Conservation (phyloP, 2,888 invertebrate species). For the Ypsolopha sequella region DNA sequence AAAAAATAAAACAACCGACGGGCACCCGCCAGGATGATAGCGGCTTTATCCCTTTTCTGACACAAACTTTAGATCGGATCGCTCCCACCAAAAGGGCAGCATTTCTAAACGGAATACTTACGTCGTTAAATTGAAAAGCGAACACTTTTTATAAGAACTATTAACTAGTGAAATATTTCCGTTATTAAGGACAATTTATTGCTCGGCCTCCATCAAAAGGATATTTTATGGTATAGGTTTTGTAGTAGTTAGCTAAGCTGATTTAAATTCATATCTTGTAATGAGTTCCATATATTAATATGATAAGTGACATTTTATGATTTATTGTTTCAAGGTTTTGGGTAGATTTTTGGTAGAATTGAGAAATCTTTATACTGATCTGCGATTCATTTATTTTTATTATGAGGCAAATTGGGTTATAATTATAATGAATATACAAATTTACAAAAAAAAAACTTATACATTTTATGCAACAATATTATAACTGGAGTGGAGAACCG, state of each 20-base stretch:
- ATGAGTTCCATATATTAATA: constrained; percentile 20
- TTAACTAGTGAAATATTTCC: constrained; percentile 57
- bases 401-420: too few relatives aligned
- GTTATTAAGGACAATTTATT: constrained; percentile 62
- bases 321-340: background rate
- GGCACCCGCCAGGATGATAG: constrained; percentile 52
- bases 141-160: constrained; percentile 45
- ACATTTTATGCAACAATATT: too few relatives aligned
- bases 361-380: too few relatives aligned
- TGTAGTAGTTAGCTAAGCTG: constrained; percentile 34
- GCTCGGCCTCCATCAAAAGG: constrained; percentile 47
- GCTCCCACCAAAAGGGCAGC: constrained; percentile 34
- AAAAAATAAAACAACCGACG: constrained; percentile 32
- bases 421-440: too few relatives aligned
- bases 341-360: too few relatives aligned
- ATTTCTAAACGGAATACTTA: constrained; percentile 41
- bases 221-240: constrained; percentile 60
- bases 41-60: constrained; percentile 58
- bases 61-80: constrained; percentile 63
- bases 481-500: too few relatives aligned
- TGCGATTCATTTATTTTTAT: too few relatives aligned
- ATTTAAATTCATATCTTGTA: constrained; percentile 22
- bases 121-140: constrained; percentile 54
- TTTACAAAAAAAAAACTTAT: too few relatives aligned
- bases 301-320: background rate